These are phyloP conservation scores for Clavelina lepadiformis DNA, from an alignment of 23 tunicate species.

Conservation along the genomic window DNA sequence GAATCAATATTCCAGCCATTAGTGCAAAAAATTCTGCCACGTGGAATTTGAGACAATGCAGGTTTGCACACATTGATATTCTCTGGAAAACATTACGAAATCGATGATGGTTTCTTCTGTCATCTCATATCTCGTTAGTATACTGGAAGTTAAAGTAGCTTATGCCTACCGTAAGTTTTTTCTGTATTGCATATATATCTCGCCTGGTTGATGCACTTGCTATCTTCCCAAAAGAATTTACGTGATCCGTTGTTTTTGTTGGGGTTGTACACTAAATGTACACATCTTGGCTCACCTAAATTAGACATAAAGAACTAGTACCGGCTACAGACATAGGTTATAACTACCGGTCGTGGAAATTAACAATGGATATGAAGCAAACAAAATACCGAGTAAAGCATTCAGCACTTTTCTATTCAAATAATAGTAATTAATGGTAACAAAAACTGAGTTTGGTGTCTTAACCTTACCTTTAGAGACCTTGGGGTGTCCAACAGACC, in stretches of 20 bases:
- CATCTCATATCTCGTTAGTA: too few relatives aligned
- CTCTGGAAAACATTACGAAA: too few relatives aligned
- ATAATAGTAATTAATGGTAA: background rate
- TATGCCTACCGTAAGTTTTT: conserved; percentile 21
- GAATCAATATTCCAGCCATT: conserved; percentile 61
- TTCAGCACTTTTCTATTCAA: background rate
- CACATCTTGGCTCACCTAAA: conserved; percentile 27
- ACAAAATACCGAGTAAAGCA: background rate
- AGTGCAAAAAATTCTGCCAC: conserved; percentile 25
- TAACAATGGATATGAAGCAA: too few relatives aligned
- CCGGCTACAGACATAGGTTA: too few relatives aligned
- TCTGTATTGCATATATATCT: conserved; percentile 62
- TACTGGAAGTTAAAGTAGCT: background rate
- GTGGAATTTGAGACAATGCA: conserved; percentile 23
- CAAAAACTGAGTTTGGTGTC: background rate
- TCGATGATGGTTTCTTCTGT: too few relatives aligned
- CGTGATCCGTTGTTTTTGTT: conserved; percentile 36
- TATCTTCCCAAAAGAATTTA: conserved; percentile 39
- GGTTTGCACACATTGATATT: conserved; percentile 39
- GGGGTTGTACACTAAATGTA: conserved; percentile 55
- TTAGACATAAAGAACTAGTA: too few relatives aligned
- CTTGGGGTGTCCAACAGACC: conserved; percentile 29
- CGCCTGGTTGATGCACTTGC: conserved; percentile 32
- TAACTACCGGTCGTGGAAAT: too few relatives aligned
- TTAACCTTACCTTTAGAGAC: conserved; percentile 5